phyloP scores from a whole-genome alignment of 1,140 invertebrate genomes.

The Pseudomyrmex flavicornis region DNA sequence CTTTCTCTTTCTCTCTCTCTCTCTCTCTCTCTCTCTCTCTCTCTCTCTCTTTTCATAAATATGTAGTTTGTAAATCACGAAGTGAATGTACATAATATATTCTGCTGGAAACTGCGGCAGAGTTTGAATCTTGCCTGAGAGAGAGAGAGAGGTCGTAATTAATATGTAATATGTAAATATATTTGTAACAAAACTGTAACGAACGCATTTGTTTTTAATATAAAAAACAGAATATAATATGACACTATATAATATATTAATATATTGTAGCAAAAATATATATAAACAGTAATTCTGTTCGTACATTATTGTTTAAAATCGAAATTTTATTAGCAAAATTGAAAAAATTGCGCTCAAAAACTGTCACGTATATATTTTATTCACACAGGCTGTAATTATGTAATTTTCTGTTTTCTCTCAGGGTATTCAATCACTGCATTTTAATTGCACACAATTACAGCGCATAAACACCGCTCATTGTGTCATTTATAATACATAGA shows the following conservation, averaged over 20 bases:
- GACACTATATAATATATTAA: conserved; percentile 17
- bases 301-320: neutral
- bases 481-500: neutral
- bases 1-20: too few species aligned
- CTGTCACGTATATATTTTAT: conserved; percentile 2
- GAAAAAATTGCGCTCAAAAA: neutral
- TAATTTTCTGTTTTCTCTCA: neutral
- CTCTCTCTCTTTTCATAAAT: conserved; percentile 8
- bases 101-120: neutral
- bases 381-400: neutral
- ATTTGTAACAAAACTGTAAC: neutral
- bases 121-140: neutral
- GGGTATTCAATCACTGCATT: neutral
- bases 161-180: neutral
- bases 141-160: neutral
- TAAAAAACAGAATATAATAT: neutral
- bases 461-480: neutral
- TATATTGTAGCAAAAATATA: neutral
- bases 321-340: neutral
- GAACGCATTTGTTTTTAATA: conserved; percentile 21
- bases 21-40: too few species aligned
- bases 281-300: neutral
- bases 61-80: conserved; percentile 1
- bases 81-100: neutral
- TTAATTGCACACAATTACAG: conserved; percentile 26